These are phyloP conservation scores for Tiphia femorata DNA, from an alignment of 2,888 invertebrate genomes.

Conservation along the genomic window DNA sequence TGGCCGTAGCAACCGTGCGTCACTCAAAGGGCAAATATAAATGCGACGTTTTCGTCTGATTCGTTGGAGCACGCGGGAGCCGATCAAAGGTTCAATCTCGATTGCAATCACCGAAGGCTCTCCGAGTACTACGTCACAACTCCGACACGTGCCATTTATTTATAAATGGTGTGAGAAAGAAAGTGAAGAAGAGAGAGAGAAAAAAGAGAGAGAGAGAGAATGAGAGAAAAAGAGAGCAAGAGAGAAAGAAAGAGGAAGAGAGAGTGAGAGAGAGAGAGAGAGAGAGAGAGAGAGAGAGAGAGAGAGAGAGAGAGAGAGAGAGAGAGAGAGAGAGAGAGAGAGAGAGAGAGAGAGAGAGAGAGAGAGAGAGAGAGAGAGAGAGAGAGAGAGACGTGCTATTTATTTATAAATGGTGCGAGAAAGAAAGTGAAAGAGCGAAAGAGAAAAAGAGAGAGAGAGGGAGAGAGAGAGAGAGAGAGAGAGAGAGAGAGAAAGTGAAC, in stretches of 20 bases:
- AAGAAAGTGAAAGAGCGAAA: neutral
- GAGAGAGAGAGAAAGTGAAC: neutral
- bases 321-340: neutral
- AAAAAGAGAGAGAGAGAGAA: neutral
- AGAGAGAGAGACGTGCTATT: constrained; percentile 14
- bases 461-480: neutral
- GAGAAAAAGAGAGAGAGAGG: neutral
- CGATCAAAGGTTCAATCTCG: too few relatives aligned
- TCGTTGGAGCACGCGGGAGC: too few relatives aligned
- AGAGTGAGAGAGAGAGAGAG: neutral
- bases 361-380: neutral
- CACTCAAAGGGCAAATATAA: too few relatives aligned
- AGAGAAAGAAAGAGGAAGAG: neutral
- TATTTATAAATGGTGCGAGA: constrained; percentile 28
- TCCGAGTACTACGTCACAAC: neutral
- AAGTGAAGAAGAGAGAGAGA: neutral
- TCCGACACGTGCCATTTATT: constrained; percentile 23
- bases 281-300: neutral
- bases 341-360: neutral
- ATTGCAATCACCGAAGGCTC: too few relatives aligned
- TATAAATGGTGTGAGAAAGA: constrained; percentile 16
- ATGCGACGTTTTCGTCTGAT: too few relatives aligned
- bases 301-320: neutral
- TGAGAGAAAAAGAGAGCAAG: neutral
- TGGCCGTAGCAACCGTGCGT: too few relatives aligned